phyloP scores from a whole-genome alignment of 2,797 vertebrate genomes.

The Petrocephalus sullivani region DNA sequence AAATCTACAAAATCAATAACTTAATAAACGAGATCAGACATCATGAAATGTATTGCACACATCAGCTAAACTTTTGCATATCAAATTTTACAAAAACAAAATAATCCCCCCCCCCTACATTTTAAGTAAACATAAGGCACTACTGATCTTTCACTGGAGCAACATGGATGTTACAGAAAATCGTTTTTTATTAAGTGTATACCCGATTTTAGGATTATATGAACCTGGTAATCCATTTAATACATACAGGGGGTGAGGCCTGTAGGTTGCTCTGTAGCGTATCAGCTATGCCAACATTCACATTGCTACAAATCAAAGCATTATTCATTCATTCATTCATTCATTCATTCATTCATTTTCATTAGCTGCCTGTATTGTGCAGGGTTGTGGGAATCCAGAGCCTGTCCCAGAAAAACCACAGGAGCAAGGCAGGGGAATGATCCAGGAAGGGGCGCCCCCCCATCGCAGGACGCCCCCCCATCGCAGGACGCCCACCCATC shows the following conservation, averaged over 20 bases:
- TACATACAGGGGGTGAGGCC: neutral
- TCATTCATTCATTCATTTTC: neutral
- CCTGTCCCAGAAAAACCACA: neutral
- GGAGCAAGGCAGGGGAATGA: neutral
- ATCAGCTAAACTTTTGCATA: neutral
- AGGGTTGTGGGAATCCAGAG: neutral
- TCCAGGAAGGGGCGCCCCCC: neutral
- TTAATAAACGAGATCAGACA: neutral
- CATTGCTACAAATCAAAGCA: neutral
- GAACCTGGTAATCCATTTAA: neutral
- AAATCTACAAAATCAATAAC: neutral
- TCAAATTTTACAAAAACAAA: neutral
- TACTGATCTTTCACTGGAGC: neutral
- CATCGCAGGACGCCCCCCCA: neutral
- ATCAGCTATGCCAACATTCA: neutral
- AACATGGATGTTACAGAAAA: neutral
- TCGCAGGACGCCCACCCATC: neutral
- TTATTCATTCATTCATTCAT: neutral
- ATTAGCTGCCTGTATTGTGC: neutral
- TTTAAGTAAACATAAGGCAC: neutral
- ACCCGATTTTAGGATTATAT: neutral
- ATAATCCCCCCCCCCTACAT: neutral
- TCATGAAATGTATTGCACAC: neutral
- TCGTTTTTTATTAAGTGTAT: neutral
- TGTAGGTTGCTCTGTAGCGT: neutral